Evolutionary conservation across 2,797 vertebrate genomes (phyloP).

Genomic region (Gymnothorax reevesii): DNA sequence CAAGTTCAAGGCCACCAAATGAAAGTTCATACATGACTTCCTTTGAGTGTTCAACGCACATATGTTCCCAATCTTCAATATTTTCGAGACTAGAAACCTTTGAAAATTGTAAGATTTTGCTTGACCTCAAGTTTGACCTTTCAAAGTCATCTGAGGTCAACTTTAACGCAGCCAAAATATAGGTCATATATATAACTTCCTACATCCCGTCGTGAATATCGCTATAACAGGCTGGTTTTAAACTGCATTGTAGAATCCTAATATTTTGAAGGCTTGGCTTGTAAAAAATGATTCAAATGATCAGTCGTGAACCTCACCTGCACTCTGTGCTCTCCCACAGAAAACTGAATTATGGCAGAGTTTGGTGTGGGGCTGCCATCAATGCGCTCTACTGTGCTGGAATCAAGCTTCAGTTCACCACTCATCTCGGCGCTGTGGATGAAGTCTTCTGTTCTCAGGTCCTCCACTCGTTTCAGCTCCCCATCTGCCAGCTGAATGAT

Average conservation of each 20-base stretch:
- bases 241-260: not conserved
- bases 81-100: too few relatives aligned
- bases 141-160: too few relatives aligned
- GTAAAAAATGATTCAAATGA: not conserved
- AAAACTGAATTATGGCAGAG: conserved; percentile 94
- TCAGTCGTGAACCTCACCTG: conserved; percentile 75
- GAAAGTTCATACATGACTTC: too few relatives aligned
- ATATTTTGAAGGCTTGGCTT: not conserved
- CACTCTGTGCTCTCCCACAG: conserved; percentile 94
- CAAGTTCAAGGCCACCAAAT: too few relatives aligned
- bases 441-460: conserved; percentile 83
- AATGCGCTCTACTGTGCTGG: conserved; percentile 94
- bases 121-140: too few relatives aligned
- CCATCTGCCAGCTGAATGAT: conserved; percentile 83
- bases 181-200: too few relatives aligned
- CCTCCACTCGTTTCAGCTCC: conserved; percentile 82
- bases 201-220: too few relatives aligned
- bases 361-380: conserved; percentile 88
- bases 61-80: too few relatives aligned
- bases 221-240: not conserved
- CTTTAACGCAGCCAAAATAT: too few relatives aligned
- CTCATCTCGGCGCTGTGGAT: conserved; percentile 83
- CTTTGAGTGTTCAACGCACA: too few relatives aligned
- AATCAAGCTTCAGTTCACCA: conserved; percentile 83
- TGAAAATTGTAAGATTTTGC: too few relatives aligned